These are phyloP conservation scores for Leptopterna dolabrata DNA, from an alignment of 2,888 invertebrate genomes.

Conservation along the genomic window DNA sequence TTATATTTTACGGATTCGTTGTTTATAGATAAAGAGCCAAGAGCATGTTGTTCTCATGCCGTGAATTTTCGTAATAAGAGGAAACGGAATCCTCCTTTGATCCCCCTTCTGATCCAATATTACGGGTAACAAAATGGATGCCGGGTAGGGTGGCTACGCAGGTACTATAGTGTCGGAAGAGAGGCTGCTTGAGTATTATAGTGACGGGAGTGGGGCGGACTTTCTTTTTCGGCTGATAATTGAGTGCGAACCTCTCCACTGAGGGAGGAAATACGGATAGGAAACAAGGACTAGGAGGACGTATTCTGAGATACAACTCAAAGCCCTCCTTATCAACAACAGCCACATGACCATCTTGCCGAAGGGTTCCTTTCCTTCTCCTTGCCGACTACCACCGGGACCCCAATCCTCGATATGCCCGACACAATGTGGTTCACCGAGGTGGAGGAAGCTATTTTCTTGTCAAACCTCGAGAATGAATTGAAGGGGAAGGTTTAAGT, in stretches of 20 bases:
- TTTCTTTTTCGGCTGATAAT: constrained; percentile 4
- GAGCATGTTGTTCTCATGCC: neutral
- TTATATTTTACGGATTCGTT: too few species aligned
- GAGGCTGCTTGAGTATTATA: neutral
- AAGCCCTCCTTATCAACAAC: neutral
- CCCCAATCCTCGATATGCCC: neutral
- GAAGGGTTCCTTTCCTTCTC: neutral
- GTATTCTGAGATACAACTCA: constrained; percentile 1
- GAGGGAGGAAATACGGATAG: neutral
- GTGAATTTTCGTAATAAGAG: neutral
- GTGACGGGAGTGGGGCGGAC: neutral
- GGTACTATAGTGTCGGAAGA: neutral
- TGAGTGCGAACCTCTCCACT: neutral
- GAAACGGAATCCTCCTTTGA: neutral
- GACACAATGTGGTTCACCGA: neutral
- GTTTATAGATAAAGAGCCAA: neutral
- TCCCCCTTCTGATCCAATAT: neutral
- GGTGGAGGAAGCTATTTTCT: neutral
- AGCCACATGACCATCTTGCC: neutral
- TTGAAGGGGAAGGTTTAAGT: neutral
- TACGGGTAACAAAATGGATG: neutral
- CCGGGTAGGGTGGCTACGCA: neutral
- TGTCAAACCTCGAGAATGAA: neutral
- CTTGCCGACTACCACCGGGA: neutral
- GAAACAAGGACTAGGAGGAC: neutral